Evolutionary conservation across 2,113 vertebrate species (phyloP), one percentile per base, ranked within the genome.

Genomic region (Boulengeromyrus knoepffleri): DNA sequence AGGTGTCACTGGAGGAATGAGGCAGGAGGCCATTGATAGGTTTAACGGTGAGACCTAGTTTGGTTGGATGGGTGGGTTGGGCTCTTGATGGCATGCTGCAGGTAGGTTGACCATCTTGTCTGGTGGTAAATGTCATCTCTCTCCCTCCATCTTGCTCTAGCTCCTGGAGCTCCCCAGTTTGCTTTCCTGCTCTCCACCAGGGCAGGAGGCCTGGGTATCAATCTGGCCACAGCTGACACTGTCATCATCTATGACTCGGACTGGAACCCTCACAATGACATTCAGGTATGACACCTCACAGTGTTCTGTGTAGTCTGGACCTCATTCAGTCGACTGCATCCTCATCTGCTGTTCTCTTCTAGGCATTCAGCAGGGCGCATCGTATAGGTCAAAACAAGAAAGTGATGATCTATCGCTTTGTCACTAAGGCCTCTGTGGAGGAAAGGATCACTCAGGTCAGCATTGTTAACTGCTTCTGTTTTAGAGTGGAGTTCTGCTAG

Each of bases 191-290:
- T 99, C 92, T 99, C 98, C 50, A 99, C 99, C 90, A 96, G 99
- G 95, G 99, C 99, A 88, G 99, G 99, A 6, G 99, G 99, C 89
- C 97, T 99, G 93, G 99, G 99, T 49, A 99, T 99, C 94, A 99
- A 99, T 93, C 95, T 99, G 85, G 99, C 99, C 77, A 99, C 99
- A 31, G 99, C 99, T 58, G 99, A 99, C 95, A 99, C 98, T 6
- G 99, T 99, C 91, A 96, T 99, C 91, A 99, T 99, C 91, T 99
- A 99, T 5, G 99, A 99, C 92, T 99, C 99, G 9, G 99, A 99
- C 94, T 99, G 99, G 99, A 99, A 99, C 92, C 99, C 99, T 1
- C 99, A 99, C 94, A 99, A 99, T 88, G 99, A 99, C 92, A 99
- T 99, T 90, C 99, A 99, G 97, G 98, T 99, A 94, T 94, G 93